A percentile compares a stretch with the other conserved stretches of the same genome.
Evolutionary conservation across 2,113 vertebrate species (phyloP).

Genomic region (Charina bottae): DNA sequence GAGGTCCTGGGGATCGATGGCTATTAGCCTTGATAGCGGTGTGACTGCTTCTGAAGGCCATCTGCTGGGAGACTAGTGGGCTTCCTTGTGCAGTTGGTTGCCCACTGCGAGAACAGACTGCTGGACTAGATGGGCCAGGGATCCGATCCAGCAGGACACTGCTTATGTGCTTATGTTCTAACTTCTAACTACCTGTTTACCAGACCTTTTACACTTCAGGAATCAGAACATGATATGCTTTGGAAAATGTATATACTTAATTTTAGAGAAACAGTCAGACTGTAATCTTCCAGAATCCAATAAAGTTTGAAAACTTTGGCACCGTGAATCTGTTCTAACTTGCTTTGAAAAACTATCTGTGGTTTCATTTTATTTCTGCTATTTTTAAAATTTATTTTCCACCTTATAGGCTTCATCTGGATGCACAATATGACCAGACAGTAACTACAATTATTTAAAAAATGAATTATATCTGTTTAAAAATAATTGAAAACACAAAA

Average conservation of each 20-base stretch:
- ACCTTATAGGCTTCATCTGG: neutral
- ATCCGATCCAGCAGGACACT: neutral
- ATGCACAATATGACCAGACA: neutral
- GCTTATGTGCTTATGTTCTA: neutral
- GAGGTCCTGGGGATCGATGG: neutral
- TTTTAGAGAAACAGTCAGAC: neutral
- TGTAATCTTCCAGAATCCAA: neutral
- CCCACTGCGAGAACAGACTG: neutral
- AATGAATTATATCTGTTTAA: neutral
- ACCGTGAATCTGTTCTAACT: constrained; percentile 11
- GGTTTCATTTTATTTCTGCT: neutral
- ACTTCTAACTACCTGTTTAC: neutral
- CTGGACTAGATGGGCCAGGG: neutral
- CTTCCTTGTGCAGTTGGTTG: neutral
- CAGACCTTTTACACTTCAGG: neutral
- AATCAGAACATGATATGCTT: neutral
- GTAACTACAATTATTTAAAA: neutral
- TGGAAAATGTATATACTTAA: neutral
- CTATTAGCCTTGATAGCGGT: neutral
- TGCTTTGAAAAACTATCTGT: constrained; percentile 16
- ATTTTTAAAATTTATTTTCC: neutral
- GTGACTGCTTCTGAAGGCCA: neutral
- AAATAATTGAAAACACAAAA: neutral
- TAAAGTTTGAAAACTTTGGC: constrained; percentile 19
- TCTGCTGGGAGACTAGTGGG: neutral